Percentiles rank a stretch among this genome's conserved stretches.
These are phyloP conservation scores for Brachycybe producta DNA, from an alignment of 2,888 invertebrate genomes.

Conservation along the genomic window DNA sequence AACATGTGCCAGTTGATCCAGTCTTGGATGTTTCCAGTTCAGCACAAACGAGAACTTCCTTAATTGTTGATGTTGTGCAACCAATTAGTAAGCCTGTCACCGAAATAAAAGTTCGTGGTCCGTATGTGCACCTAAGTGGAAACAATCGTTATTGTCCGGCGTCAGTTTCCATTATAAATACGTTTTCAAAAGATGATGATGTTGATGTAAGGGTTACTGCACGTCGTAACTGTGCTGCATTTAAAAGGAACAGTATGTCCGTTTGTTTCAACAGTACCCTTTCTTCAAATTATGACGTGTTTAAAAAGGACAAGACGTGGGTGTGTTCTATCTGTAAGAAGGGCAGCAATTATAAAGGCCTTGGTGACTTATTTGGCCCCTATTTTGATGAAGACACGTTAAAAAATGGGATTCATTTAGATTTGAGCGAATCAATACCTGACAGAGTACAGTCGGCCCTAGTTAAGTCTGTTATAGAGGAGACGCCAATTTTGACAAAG, in stretches of 20 bases:
- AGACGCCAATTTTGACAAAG: background rate
- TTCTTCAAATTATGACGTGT: slow-evolving; percentile 66
- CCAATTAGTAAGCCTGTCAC: background rate
- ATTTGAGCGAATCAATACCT: background rate
- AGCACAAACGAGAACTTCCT: background rate
- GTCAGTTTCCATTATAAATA: slow-evolving; percentile 53
- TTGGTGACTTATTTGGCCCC: slow-evolving; percentile 85
- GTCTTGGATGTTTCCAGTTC: background rate
- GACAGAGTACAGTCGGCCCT: background rate
- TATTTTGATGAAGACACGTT: slow-evolving; percentile 41
- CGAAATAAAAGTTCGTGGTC: slow-evolving; percentile 42
- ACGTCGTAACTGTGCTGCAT: background rate
- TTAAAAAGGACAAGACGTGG: slow-evolving; percentile 70
- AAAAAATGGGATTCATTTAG: background rate
- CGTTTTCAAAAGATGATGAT: slow-evolving; percentile 26
- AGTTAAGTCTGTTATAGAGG: background rate
- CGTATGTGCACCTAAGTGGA: slow-evolving; percentile 62
- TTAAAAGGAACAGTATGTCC: slow-evolving; percentile 30
- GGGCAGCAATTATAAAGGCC: slow-evolving; percentile 53
- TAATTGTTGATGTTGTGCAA: background rate
- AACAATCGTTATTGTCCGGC: slow-evolving; percentile 56
- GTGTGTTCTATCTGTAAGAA: slow-evolving; percentile 79
- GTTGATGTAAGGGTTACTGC: slow-evolving; percentile 24
- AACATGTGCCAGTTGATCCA: background rate
- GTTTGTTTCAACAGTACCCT: slow-evolving; percentile 55